Percentiles rank a stretch among this genome's conserved stretches.
These are phyloP conservation scores for Apodemus sylvaticus DNA, from an alignment of 2,113 vertebrate genomes.

Conservation along the genomic window DNA sequence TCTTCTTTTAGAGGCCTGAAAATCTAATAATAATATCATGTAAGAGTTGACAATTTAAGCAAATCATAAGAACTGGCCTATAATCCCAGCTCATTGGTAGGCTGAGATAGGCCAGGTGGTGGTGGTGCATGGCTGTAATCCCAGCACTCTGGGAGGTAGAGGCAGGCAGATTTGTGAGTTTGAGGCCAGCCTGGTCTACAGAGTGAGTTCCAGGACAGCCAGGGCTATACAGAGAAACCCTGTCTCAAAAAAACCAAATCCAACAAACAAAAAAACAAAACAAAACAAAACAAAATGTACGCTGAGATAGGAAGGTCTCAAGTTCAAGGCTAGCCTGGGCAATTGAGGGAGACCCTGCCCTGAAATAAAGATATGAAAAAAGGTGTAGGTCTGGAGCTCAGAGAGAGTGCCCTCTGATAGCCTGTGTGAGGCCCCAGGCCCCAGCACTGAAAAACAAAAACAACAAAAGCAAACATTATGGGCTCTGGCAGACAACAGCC, in stretches of 20 bases:
- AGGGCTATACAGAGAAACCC: no score
- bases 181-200: no score
- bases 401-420: background rate
- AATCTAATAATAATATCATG: background rate
- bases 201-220: no score
- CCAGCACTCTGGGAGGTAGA: no score
- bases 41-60: background rate
- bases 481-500: background rate
- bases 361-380: background rate
- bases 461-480: background rate
- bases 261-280: no score
- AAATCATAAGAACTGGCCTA: background rate
- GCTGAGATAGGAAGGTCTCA: background rate
- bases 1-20: background rate
- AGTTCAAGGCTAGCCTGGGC: background rate
- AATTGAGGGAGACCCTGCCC: background rate
- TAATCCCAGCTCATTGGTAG: background rate
- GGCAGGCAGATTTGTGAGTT: no score
- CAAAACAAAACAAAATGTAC: no score
- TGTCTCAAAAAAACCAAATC: no score
- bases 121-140: no score
- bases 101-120: background rate
- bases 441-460: background rate
- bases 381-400: no score
- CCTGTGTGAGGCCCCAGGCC: background rate